Percentiles rank a stretch among this genome's conserved stretches.
phyloP scores from a whole-genome alignment of 1,140 invertebrate species.

The Bombus haemorrhoidalis region DNA sequence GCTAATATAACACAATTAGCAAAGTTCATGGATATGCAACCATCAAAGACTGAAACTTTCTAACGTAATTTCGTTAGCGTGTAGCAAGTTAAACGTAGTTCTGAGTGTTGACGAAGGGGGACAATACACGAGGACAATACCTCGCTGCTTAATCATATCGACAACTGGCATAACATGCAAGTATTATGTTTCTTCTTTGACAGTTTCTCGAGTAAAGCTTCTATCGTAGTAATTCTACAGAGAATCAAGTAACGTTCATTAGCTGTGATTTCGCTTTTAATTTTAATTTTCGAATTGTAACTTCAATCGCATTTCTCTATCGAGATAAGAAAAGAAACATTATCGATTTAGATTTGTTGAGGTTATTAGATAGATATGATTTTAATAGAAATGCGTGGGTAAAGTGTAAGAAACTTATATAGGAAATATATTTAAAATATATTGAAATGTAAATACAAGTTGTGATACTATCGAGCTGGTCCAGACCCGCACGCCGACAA shows the following conservation, averaged over 20 bases:
- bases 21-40: neutral
- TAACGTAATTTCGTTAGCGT: slow-evolving; percentile 15
- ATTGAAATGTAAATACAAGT: too few species aligned
- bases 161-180: neutral
- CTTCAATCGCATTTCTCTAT: too few species aligned
- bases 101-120: too few species aligned
- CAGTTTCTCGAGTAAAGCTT: neutral
- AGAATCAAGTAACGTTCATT: neutral
- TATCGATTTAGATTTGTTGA: too few species aligned
- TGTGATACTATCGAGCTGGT: too few species aligned
- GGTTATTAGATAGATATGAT: too few species aligned
- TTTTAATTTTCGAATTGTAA: neutral
- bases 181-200: neutral
- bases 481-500: too few species aligned
- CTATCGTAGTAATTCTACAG: neutral
- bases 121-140: too few species aligned
- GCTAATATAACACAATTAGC: slow-evolving; percentile 6
- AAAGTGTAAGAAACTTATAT: too few species aligned
- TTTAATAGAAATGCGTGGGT: too few species aligned
- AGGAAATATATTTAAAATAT: too few species aligned
- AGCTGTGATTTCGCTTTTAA: neutral
- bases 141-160: neutral
- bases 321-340: too few species aligned
- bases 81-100: slow-evolving; percentile 1
- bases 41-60: slow-evolving; percentile 21